Evolutionary conservation across 1,140 invertebrate species (phyloP).

Genomic region (Maniola jurtina): DNA sequence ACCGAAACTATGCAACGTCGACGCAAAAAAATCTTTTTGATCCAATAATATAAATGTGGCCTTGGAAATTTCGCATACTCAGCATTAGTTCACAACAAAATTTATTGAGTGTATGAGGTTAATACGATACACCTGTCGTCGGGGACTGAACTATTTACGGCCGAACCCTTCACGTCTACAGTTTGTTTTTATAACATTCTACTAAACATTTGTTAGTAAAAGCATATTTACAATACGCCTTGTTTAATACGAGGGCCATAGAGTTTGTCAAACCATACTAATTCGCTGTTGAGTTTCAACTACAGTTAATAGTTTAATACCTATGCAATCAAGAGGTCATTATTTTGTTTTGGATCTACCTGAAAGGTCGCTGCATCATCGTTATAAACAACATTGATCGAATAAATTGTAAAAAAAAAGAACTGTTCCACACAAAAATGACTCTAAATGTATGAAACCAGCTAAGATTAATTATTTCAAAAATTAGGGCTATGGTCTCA

Average conservation of each 20-base stretch:
- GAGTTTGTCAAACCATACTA: neutral
- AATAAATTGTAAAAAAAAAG: no score
- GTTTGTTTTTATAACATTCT: no score
- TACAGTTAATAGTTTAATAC: neutral
- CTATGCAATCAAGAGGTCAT: neutral
- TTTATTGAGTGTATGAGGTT: slow-evolving; percentile 10
- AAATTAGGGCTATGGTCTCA: no score
- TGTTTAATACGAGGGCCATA: slow-evolving; percentile 1
- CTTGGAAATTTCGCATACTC: neutral
- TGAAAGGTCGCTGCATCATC: no score
- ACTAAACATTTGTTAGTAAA: neutral
- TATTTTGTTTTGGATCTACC: neutral
- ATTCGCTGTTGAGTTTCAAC: neutral
- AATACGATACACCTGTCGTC: slow-evolving; percentile 8
- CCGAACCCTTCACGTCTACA: slow-evolving; percentile 3
- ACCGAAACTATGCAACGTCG: no score
- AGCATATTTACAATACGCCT: slow-evolving; percentile 11
- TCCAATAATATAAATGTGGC: neutral
- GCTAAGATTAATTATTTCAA: no score
- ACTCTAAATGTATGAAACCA: no score
- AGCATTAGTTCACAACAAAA: slow-evolving; percentile 6
- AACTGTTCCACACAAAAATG: no score
- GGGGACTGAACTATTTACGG: slow-evolving; percentile 4
- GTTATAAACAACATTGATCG: no score
- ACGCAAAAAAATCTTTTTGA: no score